phyloP scores from a whole-genome alignment of 1,140 invertebrate species.

The Dendroctonus ponderosae region DNA sequence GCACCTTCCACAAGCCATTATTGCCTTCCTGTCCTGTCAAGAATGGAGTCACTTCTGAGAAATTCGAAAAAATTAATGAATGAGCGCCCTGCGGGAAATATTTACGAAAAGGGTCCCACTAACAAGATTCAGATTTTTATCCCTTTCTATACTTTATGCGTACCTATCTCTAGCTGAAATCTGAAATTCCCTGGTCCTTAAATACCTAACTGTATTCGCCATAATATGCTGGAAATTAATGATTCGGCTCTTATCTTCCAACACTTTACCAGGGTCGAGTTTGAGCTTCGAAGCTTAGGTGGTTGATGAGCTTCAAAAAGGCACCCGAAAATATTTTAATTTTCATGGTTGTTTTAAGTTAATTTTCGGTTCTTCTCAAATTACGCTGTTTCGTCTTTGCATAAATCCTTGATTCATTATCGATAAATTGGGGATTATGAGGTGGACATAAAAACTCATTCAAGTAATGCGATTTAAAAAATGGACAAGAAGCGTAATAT shows the following conservation, averaged over 20 bases:
- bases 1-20: too few species aligned
- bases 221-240: conserved; percentile 23
- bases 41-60: conserved; percentile 16
- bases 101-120: conserved; percentile 17
- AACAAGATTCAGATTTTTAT: conserved; percentile 21
- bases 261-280: conserved; percentile 6
- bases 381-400: too few species aligned
- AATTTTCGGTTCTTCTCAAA: too few species aligned
- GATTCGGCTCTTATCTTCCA: conserved; percentile 9
- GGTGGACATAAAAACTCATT: too few species aligned
- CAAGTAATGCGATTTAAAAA: too few species aligned
- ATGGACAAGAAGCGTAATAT: too few species aligned
- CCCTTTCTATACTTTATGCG: conserved; percentile 4
- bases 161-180: conserved; percentile 19
- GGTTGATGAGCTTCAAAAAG: too few species aligned
- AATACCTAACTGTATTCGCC: conserved; percentile 25
- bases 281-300: too few species aligned
- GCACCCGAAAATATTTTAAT: too few species aligned
- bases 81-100: conserved; percentile 5
- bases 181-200: conserved; percentile 17
- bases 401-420: too few species aligned
- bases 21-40: neutral
- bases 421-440: too few species aligned
- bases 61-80: conserved; percentile 17
- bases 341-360: too few species aligned